Evolutionary conservation across 2,113 vertebrate genomes (phyloP), one percentile per base, ranked within the genome.

Genomic region (Ascaphus truei): DNA sequence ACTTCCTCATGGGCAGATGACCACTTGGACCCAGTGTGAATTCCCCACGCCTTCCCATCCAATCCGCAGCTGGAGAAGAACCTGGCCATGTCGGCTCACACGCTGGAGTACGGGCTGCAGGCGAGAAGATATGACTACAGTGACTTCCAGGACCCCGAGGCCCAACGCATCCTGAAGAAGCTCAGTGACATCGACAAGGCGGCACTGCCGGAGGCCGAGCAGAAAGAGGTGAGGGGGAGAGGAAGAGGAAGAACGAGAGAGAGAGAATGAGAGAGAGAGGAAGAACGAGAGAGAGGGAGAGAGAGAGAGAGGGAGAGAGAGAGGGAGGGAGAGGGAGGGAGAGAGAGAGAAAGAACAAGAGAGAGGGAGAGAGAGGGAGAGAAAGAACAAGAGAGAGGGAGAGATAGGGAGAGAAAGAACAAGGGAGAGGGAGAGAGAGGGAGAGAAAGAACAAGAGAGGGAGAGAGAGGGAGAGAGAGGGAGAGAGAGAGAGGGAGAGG

Each of bases 161-260:
- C 88, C 68, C 92, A 78, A 34, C 90, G 97, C 37, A 92, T 94
- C 75, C 79, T 99, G 10, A 89, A 86, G 68, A 95, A 96, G 77
- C 86, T 97, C 77, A 94, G 95, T 26, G 89, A 96, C 77, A 85
- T 99, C 3, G 95, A 94, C 33, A 89, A 88, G 30, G 93, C 96
- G 0, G 95, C 87, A 0, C 81, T 99, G 12, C 29, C 92, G 0
- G 8, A 81, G 1, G 0, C 12, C 0, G 79, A 96, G 52, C 89
- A 98, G 72, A 84, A 87, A 72, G 91, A 98, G 95, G 97, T 98
- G 64, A 73, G 83, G n/a, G n/a, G n/a, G 1, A 20, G 25, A 23
- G 25, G 1, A 27, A 39, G 43, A 10, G 59, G 18, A 37, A 16
- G 18, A 22, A 13, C 18, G 6, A 25, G 30, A 37, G 22, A 12